phyloP scores from a whole-genome alignment of 2,888 invertebrate species.

The Hydrotaea cyrtoneurina region DNA sequence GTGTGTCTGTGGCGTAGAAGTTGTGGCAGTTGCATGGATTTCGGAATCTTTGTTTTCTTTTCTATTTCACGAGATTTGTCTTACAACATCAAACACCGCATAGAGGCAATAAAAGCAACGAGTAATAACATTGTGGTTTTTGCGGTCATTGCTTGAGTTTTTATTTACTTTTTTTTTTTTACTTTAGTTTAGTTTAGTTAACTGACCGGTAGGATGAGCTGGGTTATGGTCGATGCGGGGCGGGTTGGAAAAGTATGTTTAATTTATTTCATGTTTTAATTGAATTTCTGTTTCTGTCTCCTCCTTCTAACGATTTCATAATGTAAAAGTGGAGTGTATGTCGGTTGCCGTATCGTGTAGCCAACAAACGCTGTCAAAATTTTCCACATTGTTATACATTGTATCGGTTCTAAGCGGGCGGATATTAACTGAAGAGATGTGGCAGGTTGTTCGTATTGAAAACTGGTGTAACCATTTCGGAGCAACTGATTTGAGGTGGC shows the following conservation, averaged over 20 bases:
- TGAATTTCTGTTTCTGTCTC: constrained; percentile 24
- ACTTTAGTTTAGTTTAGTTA: background rate
- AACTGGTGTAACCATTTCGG: no score
- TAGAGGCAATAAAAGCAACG: background rate
- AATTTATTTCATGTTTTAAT: constrained; percentile 30
- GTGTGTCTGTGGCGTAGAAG: background rate
- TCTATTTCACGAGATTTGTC: constrained; percentile 25
- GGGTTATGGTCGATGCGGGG: background rate
- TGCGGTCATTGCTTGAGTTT: constrained; percentile 2
- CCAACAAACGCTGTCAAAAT: constrained; percentile 11
- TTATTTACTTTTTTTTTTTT: background rate
- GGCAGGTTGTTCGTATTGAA: background rate
- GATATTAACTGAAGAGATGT: background rate
- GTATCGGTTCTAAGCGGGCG: background rate
- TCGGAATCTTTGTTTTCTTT: constrained; percentile 25
- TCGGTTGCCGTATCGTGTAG: background rate
- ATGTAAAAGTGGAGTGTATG: constrained; percentile 30
- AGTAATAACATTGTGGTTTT: constrained; percentile 28
- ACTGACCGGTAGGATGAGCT: constrained; percentile 20
- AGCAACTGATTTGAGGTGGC: no score
- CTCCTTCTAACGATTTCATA: constrained; percentile 26
- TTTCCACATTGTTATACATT: constrained; percentile 5
- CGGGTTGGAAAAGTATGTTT: background rate
- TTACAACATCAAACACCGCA: constrained; percentile 9
- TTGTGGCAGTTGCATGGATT: background rate